Conservation (phyloP, 2,113 vertebrate genomes). For the Camelus bactrianus region DNA sequence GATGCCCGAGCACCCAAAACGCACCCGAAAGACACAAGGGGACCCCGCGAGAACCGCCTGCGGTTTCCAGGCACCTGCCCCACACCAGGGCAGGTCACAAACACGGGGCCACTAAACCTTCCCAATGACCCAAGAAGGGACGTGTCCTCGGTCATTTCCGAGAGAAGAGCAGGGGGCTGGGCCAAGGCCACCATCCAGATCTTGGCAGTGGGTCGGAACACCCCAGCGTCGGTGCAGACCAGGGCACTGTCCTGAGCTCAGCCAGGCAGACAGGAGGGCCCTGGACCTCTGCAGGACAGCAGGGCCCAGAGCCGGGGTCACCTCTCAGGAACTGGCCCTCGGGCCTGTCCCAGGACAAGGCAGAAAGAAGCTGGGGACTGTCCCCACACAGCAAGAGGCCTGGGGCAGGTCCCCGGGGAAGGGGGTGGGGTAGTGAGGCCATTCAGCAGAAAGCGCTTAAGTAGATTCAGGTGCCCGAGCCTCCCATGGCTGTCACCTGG, state of each 20-base stretch:
- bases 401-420: neutral
- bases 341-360: fast-evolving
- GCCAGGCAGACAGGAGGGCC: fast-evolving
- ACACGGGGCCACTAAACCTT: fast-evolving
- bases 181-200: neutral
- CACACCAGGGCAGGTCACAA: fast-evolving
- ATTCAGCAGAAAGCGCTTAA: neutral
- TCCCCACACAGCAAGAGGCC: neutral
- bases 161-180: fast-evolving
- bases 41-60: neutral
- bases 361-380: no score
- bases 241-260: fast-evolving
- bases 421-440: fast-evolving
- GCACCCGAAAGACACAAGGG: fast-evolving
- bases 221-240: no score
- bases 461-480: fast-evolving
- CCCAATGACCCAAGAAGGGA: fast-evolving
- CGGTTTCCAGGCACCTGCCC: fast-evolving
- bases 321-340: fast-evolving
- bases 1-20: fast-evolving
- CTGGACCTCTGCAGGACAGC: neutral
- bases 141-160: fast-evolving
- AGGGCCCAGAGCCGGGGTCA: neutral
- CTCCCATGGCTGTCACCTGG: fast-evolving
- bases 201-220: fast-evolving